phyloP scores from a whole-genome alignment of 2,797 vertebrate genomes.

The Chelon auratus region DNA sequence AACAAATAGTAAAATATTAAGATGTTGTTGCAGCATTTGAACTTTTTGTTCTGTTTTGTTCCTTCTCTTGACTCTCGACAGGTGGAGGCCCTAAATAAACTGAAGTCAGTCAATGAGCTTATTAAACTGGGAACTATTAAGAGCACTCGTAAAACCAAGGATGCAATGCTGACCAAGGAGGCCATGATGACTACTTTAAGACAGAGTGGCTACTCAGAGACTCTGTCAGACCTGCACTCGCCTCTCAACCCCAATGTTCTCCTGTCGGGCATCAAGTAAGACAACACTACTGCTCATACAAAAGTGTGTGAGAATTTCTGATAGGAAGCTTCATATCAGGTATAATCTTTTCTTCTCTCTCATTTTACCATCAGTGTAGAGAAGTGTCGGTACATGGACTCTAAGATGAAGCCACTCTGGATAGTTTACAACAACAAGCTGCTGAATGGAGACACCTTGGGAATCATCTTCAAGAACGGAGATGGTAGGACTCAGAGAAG shows the following conservation, averaged over 20 bases:
- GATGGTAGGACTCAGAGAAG: constrained; percentile 86
- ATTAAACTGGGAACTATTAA: constrained; percentile 96
- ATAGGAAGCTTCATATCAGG: not conserved
- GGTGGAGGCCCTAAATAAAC: constrained; percentile 97
- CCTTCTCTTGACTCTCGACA: constrained; percentile 49
- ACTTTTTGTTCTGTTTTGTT: not conserved
- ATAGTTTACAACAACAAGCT: constrained; percentile 98
- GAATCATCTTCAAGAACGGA: constrained; percentile 99
- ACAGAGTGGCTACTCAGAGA: constrained; percentile 94
- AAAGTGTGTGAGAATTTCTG: not conserved
- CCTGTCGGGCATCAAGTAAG: constrained; percentile 96
- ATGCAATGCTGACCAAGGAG: constrained; percentile 93
- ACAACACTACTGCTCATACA: not conserved
- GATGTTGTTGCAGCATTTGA: not conserved
- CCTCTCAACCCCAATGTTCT: constrained; percentile 94
- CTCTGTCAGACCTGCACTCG: constrained; percentile 93
- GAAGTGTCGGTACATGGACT: constrained; percentile 98
- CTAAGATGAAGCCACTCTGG: constrained; percentile 99
- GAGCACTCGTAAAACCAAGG: constrained; percentile 91
- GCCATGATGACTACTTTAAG: constrained; percentile 95
- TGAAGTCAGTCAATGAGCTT: constrained; percentile 95
- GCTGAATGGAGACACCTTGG: constrained; percentile 90
- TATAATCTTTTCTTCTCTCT: not conserved
- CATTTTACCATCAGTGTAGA: constrained; percentile 86
- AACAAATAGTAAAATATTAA: not conserved